A percentile compares a stretch with the other conserved stretches of the same genome.
Conservation (phyloP, 2,888 invertebrate species). For the Hydrotaea cyrtoneurina region DNA sequence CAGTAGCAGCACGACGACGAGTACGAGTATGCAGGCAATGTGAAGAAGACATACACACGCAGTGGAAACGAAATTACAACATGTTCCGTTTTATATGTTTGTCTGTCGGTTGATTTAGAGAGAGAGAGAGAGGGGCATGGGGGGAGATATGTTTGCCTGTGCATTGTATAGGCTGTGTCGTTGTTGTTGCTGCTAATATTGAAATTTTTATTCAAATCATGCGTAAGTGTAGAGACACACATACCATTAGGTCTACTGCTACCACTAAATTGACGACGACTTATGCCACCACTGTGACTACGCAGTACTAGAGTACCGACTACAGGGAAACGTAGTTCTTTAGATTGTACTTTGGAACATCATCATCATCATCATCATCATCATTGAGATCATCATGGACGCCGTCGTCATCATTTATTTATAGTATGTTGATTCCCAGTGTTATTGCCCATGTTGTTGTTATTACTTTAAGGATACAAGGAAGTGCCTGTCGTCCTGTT, state of each 20-base stretch:
- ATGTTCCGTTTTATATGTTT: neutral
- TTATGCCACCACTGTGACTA: slow-evolving; percentile 43
- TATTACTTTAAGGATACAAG: neutral
- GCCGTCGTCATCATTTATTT: slow-evolving; percentile 23
- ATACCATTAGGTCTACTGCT: slow-evolving; percentile 41
- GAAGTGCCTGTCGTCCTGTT: neutral
- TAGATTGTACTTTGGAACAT: slow-evolving; percentile 37
- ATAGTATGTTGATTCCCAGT: slow-evolving; percentile 53
- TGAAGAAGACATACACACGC: neutral
- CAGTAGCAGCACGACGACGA: slow-evolving; percentile 40
- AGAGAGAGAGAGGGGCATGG: too few relatives aligned
- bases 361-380: slow-evolving; percentile 54
- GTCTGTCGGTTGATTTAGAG: too few relatives aligned
- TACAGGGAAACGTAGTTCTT: slow-evolving; percentile 2
- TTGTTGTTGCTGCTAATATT: slow-evolving; percentile 29
- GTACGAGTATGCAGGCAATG: slow-evolving; percentile 17
- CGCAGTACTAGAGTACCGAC: neutral
- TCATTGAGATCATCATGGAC: neutral
- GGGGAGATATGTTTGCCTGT: slow-evolving; percentile 35
- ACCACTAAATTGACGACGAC: neutral
- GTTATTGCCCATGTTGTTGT: slow-evolving; percentile 41
- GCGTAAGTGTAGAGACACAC: slow-evolving; percentile 28
- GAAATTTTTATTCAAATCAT: slow-evolving; percentile 63
- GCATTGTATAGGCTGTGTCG: neutral
- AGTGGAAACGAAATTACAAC: slow-evolving; percentile 20